Base-by-base conservation (phyloP, 2,113 vertebrate genomes). In the Planiliza haematocheilus region DNA sequence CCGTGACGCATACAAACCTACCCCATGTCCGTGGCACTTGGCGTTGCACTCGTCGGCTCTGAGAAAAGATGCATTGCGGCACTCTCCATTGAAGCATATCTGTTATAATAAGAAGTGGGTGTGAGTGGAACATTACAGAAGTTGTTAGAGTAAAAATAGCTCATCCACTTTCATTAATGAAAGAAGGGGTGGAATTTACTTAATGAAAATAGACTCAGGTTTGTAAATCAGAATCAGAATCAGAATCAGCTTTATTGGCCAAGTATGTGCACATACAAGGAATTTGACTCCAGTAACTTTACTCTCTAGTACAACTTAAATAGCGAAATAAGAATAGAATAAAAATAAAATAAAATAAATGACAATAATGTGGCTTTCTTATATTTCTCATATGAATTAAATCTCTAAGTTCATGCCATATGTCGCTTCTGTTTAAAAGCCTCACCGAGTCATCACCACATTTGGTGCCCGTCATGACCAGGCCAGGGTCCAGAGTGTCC, bases 81-180 rank as follows among this genome's bases (percentile, higher is more conserved):
- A 99, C 82, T 94, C 94, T 39, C 98, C 98, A 34, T 96, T 95
- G 63, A 99, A 99, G 91, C 98, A 99, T 82, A 99, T 94, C 98
- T 99, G 91, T 63, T 43, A 69, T 55, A 41, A 48, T 62, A 58
- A 64, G 85, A 24, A 11, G 39, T 78, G 59, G 20, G 17, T 11
- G 0, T 62, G 45, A 62, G 20, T 39, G 4, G 46, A 67, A 41
- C 58, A 24, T 34, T 36, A 52, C 2, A 65, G 67, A 49, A 46
- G 14, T 13, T 10, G 34, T 56, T 18, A 55, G 10, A 45, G n/a
- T 14, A 39, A 53, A 30, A 30, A 2, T 30, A 16, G 10, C 24
- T 30, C 24, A 30, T 30, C 24, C 24, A 30, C 24, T 30, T 30
- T 30, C 41, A 42, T 45, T 14, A 45, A 10, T 24, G 16, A 10